Base-by-base conservation (phyloP, 2,797 vertebrate species). In the Sebastolobus altivelis region DNA sequence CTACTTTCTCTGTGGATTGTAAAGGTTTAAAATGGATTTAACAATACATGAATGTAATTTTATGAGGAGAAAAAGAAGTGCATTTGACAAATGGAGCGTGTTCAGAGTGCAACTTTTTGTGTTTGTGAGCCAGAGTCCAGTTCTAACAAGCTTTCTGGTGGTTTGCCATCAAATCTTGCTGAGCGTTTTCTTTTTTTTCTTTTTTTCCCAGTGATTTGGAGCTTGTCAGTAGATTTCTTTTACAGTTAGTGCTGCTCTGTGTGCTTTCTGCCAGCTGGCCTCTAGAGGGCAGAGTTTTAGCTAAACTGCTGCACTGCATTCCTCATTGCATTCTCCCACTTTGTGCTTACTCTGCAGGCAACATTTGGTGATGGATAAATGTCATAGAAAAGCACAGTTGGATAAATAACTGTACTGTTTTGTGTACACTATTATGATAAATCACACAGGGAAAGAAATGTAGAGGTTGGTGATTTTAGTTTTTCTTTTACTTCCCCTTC, bases 261-360 rank as follows among this genome's bases (percentile, higher is more conserved):
- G 46, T 80, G 40, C 27, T 65, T 77, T 88, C n/a, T 72, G 46
- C 58, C 70, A 56, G 25, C 63, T 77, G 66, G 66, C 81, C 92
- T 82, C 79, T 89, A 89, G 91, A 87, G 88, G 92, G 91, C 82
- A 88, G 80, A 72, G 49, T 76, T 86, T 77, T 69, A 3, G 20
- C 52, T 60, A 76, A 75, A 40, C 60, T 33, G 38, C 58, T 16
- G 37, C n/a, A 29, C 43, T 74, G 68, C 68, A 61, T 75, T 65
- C 52, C 55, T 71, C 37, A 62, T 58, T 77, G 79, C 61, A 54
- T 38, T 56, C 49, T 38, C 40, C 22, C 18, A 43, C 74, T 81
- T 66, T 74, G 61, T 75, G 65, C 77, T 81, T 84, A 76, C 49
- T 74, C 69, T 80, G 83, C 87, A 90, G 67, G 33, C 31, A 29